Conservation (phyloP, 2,797 vertebrate genomes). For the Siniperca undulata region DNA sequence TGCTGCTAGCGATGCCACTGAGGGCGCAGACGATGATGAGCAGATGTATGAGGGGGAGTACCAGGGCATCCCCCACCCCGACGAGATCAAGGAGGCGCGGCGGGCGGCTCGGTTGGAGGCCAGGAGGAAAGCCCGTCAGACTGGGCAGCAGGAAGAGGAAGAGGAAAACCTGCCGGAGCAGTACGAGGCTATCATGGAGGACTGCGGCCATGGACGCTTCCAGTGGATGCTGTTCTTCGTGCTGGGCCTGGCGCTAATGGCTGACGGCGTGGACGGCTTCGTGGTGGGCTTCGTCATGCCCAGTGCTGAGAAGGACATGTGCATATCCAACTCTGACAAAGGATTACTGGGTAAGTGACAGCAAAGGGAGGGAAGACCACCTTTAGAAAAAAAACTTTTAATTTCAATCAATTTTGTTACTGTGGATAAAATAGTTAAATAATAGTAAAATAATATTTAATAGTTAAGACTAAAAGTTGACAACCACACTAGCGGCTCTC, state of each 20-base stretch:
- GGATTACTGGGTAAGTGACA: constrained; percentile 94
- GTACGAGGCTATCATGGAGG: constrained; percentile 96
- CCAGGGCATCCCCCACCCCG: constrained; percentile 96
- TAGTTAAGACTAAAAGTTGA: no score
- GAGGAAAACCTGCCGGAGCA: constrained; percentile 95
- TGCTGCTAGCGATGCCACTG: constrained; percentile 94
- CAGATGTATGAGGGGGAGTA: constrained; percentile 99
- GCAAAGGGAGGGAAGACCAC: background rate
- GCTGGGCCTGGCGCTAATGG: constrained; percentile 96
- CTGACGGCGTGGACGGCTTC: constrained; percentile 96
- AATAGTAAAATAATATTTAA: no score
- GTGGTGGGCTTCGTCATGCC: constrained; percentile 97
- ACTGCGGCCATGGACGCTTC: constrained; percentile 97
- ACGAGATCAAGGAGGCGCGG: constrained; percentile 91
- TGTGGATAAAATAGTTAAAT: background rate
- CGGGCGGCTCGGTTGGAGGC: constrained; percentile 86
- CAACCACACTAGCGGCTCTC: no score
- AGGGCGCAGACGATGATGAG: constrained; percentile 95
- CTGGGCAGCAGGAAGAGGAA: constrained; percentile 90
- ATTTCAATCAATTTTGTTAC: background rate
- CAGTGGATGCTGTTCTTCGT: constrained; percentile 96
- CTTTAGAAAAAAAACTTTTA: background rate
- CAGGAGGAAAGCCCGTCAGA: constrained; percentile 87
- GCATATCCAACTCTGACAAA: constrained; percentile 95
- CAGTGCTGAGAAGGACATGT: constrained; percentile 99